Base-by-base conservation (phyloP, 2,888 invertebrate genomes). In the Cantharis nigra region DNA sequence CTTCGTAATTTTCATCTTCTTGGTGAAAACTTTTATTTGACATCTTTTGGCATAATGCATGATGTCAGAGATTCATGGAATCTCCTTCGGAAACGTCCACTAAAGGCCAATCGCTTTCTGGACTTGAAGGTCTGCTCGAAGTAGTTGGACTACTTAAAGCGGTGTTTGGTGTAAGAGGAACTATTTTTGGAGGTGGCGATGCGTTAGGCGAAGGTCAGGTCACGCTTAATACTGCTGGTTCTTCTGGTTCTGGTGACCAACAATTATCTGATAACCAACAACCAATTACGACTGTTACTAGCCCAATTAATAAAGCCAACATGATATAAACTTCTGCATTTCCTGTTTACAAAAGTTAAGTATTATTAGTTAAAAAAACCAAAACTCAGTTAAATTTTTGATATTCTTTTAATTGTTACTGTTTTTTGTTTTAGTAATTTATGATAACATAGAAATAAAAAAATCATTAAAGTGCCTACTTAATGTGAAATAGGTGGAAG, bases 201-300 rank as follows among this genome's bases (percentile, higher is more conserved):
- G 91, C 91, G 90, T 91, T 91, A 90, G 89, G 88, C 90, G 90
- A 90, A 82, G 92, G 93, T 93, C 93, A 94, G 89, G 93, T 93
- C 86, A 92, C 49, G 49, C 49, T 91, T 84, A 92, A 92, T 85
- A 92, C 89, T 77, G 90, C 89, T 85, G 91, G 91, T 85, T 93
- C 93, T 71, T 89, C 89, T 76, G 94, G 93, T 87, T 94, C 94
- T 82, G 94, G 93, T 74, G 94, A 93, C 94, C 94, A 94, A 88
- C 94, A 94, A 89, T 94, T 94, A 91, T 94, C 94, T 62, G 93
- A 93, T 76, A 94, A 90, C 94, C 94, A 94, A 89, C 94, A 94
- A 83, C 94, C 94, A 83, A 94, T 92, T 83, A 94, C 93, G 77
- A 94, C 93, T 13, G 94, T 94, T 84, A 93, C 91, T 85, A 93